Percentiles rank a stretch among this genome's conserved stretches.
Evolutionary conservation across 2,888 invertebrate species (phyloP).

Genomic region (Danaus chrysippus): DNA sequence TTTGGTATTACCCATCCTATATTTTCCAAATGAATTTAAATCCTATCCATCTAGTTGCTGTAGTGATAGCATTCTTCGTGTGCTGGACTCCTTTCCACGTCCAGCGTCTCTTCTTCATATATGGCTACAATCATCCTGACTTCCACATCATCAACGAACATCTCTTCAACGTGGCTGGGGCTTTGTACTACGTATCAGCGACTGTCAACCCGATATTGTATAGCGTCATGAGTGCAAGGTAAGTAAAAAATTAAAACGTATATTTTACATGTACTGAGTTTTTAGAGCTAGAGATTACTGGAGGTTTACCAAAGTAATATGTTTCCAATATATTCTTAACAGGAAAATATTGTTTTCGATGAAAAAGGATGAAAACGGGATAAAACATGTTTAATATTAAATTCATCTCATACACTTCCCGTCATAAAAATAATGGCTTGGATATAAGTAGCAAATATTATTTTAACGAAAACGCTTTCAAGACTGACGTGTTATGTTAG

Average conservation of each 20-base stretch:
- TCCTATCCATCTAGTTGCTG: constrained; percentile 83
- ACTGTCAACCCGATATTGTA: constrained; percentile 93
- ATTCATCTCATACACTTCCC: not conserved
- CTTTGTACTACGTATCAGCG: constrained; percentile 90
- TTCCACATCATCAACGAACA: constrained; percentile 85
- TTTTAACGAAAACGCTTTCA: too few relatives aligned
- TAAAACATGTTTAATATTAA: not conserved
- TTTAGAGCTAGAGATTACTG: too few relatives aligned
- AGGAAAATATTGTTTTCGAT: too few relatives aligned
- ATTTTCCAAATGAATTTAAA: too few relatives aligned
- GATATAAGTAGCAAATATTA: too few relatives aligned
- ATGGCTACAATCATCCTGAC: constrained; percentile 80
- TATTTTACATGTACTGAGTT: too few relatives aligned
- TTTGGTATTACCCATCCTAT: too few relatives aligned
- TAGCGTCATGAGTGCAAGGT: constrained; percentile 86
- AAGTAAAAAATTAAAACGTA: not conserved
- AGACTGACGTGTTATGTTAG: too few relatives aligned
- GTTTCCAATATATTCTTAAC: too few relatives aligned
- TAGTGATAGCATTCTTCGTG: constrained; percentile 95
- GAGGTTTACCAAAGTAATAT: too few relatives aligned
- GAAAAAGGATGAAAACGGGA: too few relatives aligned
- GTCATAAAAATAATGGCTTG: too few relatives aligned
- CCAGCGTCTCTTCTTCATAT: constrained; percentile 90
- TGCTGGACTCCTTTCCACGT: constrained; percentile 98
- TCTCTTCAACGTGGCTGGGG: constrained; percentile 89